These are phyloP conservation scores for Vanessa atalanta DNA, from an alignment of 1,140 invertebrate genomes.

Conservation along the genomic window DNA sequence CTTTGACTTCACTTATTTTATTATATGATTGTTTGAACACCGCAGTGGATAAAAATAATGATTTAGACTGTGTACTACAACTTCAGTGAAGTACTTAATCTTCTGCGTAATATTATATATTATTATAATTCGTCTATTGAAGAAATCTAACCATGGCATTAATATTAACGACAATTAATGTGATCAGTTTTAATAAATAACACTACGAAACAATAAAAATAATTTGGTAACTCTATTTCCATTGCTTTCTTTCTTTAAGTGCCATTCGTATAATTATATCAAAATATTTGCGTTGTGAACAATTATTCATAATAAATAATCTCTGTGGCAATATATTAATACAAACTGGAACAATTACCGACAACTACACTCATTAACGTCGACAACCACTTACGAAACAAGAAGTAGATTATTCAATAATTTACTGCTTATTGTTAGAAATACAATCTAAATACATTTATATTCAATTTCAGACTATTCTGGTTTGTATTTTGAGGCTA, in stretches of 20 bases:
- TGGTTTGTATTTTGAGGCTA: no score
- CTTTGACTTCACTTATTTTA: conserved; percentile 22
- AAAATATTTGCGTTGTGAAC: conserved; percentile 28
- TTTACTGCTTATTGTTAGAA: conserved; percentile 27
- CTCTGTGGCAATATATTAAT: conserved; percentile 31
- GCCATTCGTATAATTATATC: no score
- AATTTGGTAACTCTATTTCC: no score
- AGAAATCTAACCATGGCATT: background rate
- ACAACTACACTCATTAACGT: conserved; percentile 27
- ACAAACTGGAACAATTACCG: conserved; percentile 34
- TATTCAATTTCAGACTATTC: background rate
- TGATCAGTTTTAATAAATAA: no score
- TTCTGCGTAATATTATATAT: background rate
- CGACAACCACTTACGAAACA: conserved; percentile 29
- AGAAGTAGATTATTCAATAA: conserved; percentile 33
- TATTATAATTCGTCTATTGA: no score
- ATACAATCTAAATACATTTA: conserved; percentile 21
- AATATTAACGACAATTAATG: no score
- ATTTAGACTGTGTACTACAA: background rate
- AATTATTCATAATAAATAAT: conserved; percentile 34
- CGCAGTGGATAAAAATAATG: background rate
- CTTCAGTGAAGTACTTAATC: background rate
- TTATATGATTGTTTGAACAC: conserved; percentile 1
- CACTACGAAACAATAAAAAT: no score
- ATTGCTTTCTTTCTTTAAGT: no score